phyloP scores from a whole-genome alignment of 2,797 vertebrate genomes.

The Parauchenoglanis ngamensis region DNA sequence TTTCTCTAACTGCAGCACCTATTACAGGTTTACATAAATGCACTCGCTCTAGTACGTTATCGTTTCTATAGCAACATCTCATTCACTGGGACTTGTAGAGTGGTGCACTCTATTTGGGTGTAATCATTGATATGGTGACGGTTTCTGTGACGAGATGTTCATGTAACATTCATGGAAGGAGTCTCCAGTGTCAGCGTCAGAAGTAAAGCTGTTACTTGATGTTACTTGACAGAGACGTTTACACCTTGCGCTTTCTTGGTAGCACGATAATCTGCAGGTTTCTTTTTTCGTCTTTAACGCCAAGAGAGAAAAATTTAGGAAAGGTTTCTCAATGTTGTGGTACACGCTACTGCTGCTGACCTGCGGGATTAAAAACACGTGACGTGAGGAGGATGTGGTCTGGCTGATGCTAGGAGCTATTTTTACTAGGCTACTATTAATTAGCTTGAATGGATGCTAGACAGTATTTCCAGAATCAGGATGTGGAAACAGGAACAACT shows the following conservation, averaged over 20 bases:
- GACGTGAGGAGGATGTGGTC: background rate
- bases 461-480: slow-evolving; percentile 12
- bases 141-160: background rate
- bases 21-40: background rate
- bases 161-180: background rate
- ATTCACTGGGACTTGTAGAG: background rate
- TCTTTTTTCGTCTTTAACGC: background rate
- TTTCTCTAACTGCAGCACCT: background rate
- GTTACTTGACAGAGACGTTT: background rate
- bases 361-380: background rate
- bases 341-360: background rate
- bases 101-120: too few species aligned
- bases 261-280: background rate
- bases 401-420: background rate
- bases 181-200: background rate
- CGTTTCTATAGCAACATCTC: background rate
- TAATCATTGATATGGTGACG: background rate
- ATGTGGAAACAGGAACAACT: slow-evolving; percentile 21
- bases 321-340: background rate
- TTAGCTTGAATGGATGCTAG: background rate
- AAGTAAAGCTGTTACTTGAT: background rate
- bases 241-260: background rate
- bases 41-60: background rate
- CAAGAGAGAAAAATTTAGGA: background rate
- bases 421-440: background rate